A percentile compares a stretch with the other conserved stretches of the same genome.
These are phyloP conservation scores for Uropsilus gracilis DNA, from an alignment of 2,113 vertebrate species.

Conservation along the genomic window DNA sequence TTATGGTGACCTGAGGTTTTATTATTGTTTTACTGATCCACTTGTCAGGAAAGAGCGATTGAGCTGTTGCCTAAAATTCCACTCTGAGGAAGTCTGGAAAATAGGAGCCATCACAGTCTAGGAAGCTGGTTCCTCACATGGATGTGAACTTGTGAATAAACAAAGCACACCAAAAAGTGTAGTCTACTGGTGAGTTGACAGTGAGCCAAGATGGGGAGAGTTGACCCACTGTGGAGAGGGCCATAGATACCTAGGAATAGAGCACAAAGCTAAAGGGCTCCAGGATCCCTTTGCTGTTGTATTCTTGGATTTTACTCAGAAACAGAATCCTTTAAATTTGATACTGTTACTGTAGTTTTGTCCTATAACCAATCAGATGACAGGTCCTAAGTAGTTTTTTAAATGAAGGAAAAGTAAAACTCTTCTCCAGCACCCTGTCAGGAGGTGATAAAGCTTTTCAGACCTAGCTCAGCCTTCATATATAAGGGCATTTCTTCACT, in stretches of 20 bases:
- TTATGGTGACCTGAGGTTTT: slow-evolving; percentile 48
- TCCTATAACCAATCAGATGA: neutral
- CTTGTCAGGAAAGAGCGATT: slow-evolving; percentile 56
- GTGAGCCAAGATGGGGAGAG: neutral
- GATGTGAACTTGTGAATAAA: slow-evolving; percentile 37
- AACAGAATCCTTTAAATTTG: slow-evolving; percentile 17
- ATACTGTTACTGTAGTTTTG: slow-evolving; percentile 12
- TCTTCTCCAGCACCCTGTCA: neutral
- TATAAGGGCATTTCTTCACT: neutral
- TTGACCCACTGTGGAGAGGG: neutral
- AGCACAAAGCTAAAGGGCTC: neutral
- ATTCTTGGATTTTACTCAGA: neutral
- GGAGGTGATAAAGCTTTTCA: neutral
- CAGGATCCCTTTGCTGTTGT: neutral
- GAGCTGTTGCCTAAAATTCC: slow-evolving; percentile 43
- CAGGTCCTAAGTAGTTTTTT: neutral
- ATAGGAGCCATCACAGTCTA: neutral
- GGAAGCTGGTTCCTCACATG: slow-evolving; percentile 38
- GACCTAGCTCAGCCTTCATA: neutral
- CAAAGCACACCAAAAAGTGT: neutral
- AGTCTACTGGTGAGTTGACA: neutral
- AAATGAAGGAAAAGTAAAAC: neutral
- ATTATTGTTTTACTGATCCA: slow-evolving; percentile 64
- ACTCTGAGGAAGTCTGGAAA: slow-evolving; percentile 11
- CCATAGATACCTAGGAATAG: neutral